Evolutionary conservation across 1,140 invertebrate species (phyloP).

Genomic region (Conus betulinus): DNA sequence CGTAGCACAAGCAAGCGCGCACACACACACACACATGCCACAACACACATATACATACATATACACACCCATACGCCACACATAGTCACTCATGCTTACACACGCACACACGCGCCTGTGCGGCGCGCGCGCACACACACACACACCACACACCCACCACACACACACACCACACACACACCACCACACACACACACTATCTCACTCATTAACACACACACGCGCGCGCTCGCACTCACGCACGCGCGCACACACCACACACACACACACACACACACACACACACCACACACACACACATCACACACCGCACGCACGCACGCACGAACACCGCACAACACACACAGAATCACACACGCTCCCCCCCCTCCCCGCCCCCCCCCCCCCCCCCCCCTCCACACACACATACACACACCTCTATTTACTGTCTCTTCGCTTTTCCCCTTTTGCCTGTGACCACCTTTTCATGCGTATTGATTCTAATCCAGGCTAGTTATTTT

Average conservation of each 20-base stretch:
- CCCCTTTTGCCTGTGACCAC: no score
- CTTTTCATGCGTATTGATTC: no score
- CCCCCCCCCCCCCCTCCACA: no score
- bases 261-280: constrained; percentile 18
- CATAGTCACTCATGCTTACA: background rate
- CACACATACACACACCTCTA: no score
- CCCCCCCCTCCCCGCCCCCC: no score
- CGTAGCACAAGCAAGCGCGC: no score
- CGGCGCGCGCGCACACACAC: background rate
- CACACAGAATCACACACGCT: no score
- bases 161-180: background rate
- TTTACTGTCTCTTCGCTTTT: no score
- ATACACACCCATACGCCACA: background rate
- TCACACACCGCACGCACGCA: background rate
- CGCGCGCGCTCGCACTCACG: background rate
- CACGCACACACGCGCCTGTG: background rate
- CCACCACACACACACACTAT: constrained; percentile 3
- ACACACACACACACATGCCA: background rate
- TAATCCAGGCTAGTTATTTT: no score
- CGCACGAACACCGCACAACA: background rate
- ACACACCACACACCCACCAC: background rate
- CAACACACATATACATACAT: background rate
- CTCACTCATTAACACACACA: no score
- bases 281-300: constrained; percentile 23
- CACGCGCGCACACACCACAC: background rate